Evolutionary conservation across 2,113 vertebrate genomes (phyloP), one percentile per base, ranked within the genome.

Genomic region (Rhabdomys dilectus): DNA sequence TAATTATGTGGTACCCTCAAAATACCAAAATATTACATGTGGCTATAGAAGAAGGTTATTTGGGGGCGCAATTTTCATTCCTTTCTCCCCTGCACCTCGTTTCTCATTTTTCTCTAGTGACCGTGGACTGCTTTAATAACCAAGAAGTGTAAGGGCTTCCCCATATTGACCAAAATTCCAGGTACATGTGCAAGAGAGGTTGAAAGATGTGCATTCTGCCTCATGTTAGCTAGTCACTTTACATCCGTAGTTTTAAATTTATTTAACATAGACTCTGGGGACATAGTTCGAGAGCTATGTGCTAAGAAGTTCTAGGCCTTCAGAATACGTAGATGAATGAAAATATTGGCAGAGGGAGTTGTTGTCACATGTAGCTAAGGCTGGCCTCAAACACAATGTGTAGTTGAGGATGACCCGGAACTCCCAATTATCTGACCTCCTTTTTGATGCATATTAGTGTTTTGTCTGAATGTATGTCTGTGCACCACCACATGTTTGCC

Each of bases 61-160:
- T 7, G n/a, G 21, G 5, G n/a, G 26, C 7, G 7, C 13, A 70
- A 87, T 58, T 51, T 92, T 68, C 90, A 62, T 80, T 77, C 53
- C 66, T 48, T 91, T 24, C 88, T 66, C 39, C 72, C 92, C 73
- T 81, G 45, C 90, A 3, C 21, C 21, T 75, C 1, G 29, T 64
- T 91, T 94, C 42, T 19, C 5, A 34, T 78, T 70, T 75, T 80
- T 75, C 56, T 89, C 78, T 75, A 92, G 51, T 36, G n/a, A 77
- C 9, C 34, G 56, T 4, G 3, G n/a, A 53, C 22, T 70, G 2
- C 64, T 96, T 93, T 90, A 90, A 70, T 66, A 51, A 91, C 51
- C 80, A 91, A 17, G 88, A 86, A 94, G 15, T 36, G 56, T 66
- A 34, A 93, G 96, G 89, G 10, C 58, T 89, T 45, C 56, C 19